Evolutionary conservation across 2,113 vertebrate genomes (phyloP).

Genomic region (Nesogale talazaci): DNA sequence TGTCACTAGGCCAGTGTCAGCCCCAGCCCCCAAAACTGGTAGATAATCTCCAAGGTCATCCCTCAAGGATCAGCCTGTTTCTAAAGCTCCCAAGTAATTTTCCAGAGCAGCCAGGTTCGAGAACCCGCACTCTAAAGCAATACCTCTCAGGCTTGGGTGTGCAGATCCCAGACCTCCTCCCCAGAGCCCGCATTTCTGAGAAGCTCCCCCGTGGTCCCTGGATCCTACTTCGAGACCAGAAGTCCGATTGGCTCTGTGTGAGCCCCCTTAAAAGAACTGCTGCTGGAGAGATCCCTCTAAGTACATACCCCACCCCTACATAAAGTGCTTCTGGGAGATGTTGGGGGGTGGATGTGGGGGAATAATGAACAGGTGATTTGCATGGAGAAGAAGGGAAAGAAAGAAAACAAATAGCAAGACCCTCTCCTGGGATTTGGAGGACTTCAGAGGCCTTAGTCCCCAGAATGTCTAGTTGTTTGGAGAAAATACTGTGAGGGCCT

Average conservation of each 20-base stretch:
- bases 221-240: not conserved
- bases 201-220: not conserved
- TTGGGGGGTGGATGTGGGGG: not conserved
- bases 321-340: not conserved
- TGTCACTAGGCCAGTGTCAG: not conserved
- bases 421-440: not conserved
- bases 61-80: not conserved
- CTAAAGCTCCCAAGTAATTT: not conserved
- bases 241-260: not conserved
- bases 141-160: not conserved
- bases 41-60: not conserved
- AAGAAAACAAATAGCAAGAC: not conserved
- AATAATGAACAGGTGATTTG: not conserved
- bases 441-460: not conserved
- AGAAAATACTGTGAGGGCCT: conserved; percentile 7
- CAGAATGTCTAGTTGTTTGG: not conserved
- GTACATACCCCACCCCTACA: not conserved
- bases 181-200: not conserved
- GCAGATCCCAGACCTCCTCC: not conserved
- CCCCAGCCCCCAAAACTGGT: not conserved
- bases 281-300: not conserved
- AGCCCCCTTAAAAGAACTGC: not conserved
- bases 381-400: not conserved
- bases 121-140: not conserved
- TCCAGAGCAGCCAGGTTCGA: not conserved